These are phyloP conservation scores for Macrosoma leucophasiata DNA, from an alignment of 2,888 invertebrate species.

Conservation along the genomic window DNA sequence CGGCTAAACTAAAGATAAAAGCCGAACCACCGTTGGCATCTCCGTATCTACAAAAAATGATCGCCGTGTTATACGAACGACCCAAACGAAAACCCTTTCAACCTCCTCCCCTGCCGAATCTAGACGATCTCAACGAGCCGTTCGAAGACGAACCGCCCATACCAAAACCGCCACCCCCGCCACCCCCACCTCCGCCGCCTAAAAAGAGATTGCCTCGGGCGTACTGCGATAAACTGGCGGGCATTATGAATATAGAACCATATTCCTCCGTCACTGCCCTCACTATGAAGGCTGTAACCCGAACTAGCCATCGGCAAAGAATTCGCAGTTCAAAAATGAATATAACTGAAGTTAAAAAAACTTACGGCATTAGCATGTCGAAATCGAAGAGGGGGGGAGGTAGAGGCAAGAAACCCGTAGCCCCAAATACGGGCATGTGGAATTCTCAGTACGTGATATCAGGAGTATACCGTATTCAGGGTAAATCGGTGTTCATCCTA, in stretches of 20 bases:
- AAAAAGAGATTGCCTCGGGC: constrained; percentile 45
- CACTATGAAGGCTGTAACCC: constrained; percentile 31
- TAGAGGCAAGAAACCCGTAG: constrained; percentile 36
- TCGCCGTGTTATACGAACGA: constrained; percentile 41
- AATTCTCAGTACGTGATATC: constrained; percentile 51
- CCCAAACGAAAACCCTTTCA: constrained; percentile 31
- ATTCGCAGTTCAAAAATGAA: constrained; percentile 33
- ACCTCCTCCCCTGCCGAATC: constrained; percentile 50
- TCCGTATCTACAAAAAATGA: constrained; percentile 53
- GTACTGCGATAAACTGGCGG: constrained; percentile 54
- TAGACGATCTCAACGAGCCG: constrained; percentile 51
- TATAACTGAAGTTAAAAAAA: constrained; percentile 42
- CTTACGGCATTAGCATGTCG: constrained; percentile 45
- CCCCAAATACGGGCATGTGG: constrained; percentile 43
- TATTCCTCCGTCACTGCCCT: constrained; percentile 30
- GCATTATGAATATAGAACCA: constrained; percentile 36
- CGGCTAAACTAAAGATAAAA: constrained; percentile 36
- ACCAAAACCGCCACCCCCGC: constrained; percentile 41
- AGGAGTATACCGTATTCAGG: constrained; percentile 44
- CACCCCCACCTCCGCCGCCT: constrained; percentile 53
- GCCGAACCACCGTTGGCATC: constrained; percentile 35
- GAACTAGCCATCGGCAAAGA: constrained; percentile 27
- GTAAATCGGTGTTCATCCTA: constrained; percentile 43
- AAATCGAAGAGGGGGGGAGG: constrained; percentile 25
- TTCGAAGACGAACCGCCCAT: constrained; percentile 47